Percentiles rank a stretch among this genome's conserved stretches.
These are phyloP conservation scores for Daphoenositta chrysoptera DNA, from an alignment of 2,113 vertebrate genomes.

Conservation along the genomic window DNA sequence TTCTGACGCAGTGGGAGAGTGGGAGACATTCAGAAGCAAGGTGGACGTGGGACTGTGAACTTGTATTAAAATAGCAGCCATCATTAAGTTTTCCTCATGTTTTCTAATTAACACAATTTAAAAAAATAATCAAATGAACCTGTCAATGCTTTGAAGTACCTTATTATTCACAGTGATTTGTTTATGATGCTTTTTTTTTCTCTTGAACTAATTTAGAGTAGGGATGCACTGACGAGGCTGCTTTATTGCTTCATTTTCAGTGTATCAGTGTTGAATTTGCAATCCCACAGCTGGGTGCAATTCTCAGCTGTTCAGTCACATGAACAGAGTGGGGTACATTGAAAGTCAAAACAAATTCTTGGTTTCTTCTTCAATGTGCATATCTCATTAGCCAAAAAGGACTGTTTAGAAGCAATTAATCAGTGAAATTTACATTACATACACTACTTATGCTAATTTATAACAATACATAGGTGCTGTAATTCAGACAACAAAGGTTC, in stretches of 20 bases:
- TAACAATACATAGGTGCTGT: neutral
- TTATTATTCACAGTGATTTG: neutral
- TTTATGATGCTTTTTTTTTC: neutral
- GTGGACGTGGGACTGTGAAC: neutral
- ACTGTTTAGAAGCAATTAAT: neutral
- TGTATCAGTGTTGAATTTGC: neutral
- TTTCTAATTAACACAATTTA: slow-evolving; percentile 7
- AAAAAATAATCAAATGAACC: neutral
- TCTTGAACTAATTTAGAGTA: neutral
- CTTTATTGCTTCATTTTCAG: neutral
- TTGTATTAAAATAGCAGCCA: neutral
- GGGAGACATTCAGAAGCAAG: neutral
- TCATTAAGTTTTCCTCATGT: neutral
- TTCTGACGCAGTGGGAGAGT: neutral
- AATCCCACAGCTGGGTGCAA: neutral
- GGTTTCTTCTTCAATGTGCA: neutral
- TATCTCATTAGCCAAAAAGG: neutral
- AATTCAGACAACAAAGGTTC: neutral
- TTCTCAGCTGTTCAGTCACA: neutral
- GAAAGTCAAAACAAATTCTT: neutral
- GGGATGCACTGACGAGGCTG: neutral
- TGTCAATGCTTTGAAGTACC: neutral
- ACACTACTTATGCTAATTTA: neutral
- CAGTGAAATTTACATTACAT: neutral
- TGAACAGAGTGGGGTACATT: neutral